Percentiles rank a stretch among this genome's conserved stretches.
Conservation (phyloP, 2,888 invertebrate species). For the Hirudinaria manillensis region DNA sequence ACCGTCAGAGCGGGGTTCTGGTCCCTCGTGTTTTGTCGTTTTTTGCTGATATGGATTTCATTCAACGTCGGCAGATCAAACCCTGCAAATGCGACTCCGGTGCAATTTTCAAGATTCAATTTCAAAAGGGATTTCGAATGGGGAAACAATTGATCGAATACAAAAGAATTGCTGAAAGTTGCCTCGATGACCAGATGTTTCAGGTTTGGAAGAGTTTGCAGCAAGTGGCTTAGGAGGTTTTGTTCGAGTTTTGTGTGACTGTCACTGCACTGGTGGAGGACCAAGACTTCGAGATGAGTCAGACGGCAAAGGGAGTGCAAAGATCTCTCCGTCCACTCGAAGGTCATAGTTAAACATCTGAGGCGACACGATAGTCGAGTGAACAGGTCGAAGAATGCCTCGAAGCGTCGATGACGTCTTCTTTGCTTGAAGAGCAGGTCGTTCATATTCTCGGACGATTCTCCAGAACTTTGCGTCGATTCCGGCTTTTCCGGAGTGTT, state of each 20-base stretch:
- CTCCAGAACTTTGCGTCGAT: background rate
- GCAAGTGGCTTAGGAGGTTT: conserved; percentile 43
- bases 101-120: conserved; percentile 50
- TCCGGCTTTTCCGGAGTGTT: background rate
- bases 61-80: conserved; percentile 45
- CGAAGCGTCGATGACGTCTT: conserved; percentile 46
- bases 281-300: conserved; percentile 44
- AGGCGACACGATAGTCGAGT: conserved; percentile 45
- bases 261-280: conserved; percentile 48
- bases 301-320: conserved; percentile 46
- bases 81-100: conserved; percentile 48
- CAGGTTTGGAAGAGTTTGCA: conserved; percentile 43
- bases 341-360: conserved; percentile 48
- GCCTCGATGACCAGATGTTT: conserved; percentile 46
- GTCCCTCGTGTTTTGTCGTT: background rate
- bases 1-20: conserved; percentile 25
- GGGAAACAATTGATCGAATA: conserved; percentile 42
- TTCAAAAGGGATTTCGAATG: conserved; percentile 45
- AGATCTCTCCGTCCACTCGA: conserved; percentile 50
- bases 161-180: background rate
- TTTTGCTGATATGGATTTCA: conserved; percentile 29
- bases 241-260: conserved; percentile 45
- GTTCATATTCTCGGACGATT: conserved; percentile 1
- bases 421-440: conserved; percentile 41
- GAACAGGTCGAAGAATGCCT: conserved; percentile 48